Percentiles rank a stretch among this genome's conserved stretches.
phyloP scores from a whole-genome alignment of 2,888 invertebrate genomes.

The Caenorhabditis becei region DNA sequence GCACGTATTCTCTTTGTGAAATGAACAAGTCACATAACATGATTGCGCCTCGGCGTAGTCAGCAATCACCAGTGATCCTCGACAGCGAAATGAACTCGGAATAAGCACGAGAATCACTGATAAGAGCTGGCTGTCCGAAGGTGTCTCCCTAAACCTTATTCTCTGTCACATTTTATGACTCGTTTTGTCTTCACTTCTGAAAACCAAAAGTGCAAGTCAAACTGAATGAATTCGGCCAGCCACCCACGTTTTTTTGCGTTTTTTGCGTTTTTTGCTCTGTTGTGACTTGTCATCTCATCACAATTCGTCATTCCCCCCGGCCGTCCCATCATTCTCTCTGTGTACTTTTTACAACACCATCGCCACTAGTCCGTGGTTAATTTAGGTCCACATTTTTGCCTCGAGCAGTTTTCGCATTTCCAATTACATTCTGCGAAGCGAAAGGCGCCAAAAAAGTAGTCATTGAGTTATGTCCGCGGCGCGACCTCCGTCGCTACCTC shows the following conservation, averaged over 20 bases:
- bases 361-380: conserved; percentile 20
- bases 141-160: neutral
- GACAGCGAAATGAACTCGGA: conserved; percentile 18
- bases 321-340: neutral
- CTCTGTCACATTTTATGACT: neutral
- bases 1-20: conserved; percentile 5
- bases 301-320: no score
- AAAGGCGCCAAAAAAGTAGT: conserved; percentile 17
- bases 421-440: conserved; percentile 34
- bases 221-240: no score
- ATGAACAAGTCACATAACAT: conserved; percentile 45
- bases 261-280: neutral
- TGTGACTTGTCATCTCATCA: neutral
- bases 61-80: conserved; percentile 4
- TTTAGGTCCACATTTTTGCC: conserved; percentile 7
- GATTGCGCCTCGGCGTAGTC: conserved; percentile 36
- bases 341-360: neutral
- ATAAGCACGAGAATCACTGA: conserved; percentile 20
- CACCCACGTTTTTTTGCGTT: no score
- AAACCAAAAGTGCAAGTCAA: neutral
- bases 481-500: conserved; percentile 21
- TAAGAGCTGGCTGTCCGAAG: neutral
- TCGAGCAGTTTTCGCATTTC: conserved; percentile 18
- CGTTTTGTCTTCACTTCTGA: neutral
- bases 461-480: conserved; percentile 8